Conservation (phyloP, 2,113 vertebrate genomes). For the Leptobrachium ailaonicum region DNA sequence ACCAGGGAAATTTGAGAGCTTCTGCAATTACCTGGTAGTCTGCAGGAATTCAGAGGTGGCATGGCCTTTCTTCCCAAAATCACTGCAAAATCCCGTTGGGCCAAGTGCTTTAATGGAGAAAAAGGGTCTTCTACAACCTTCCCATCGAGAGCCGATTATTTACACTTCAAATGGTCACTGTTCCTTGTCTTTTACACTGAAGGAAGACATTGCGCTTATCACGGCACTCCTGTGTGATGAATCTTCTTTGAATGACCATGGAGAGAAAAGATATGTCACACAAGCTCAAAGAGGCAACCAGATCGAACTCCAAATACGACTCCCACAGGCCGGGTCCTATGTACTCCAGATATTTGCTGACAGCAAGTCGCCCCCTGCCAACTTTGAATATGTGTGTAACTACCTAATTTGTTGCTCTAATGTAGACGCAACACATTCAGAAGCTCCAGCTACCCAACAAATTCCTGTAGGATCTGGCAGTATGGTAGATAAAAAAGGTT, state of each 20-base stretch:
- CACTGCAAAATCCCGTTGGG: constrained; percentile 51
- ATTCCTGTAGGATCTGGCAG: constrained; percentile 49
- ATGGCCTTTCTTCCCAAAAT: constrained; percentile 65
- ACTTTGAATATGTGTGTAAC: constrained; percentile 47
- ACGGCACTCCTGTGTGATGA: constrained; percentile 25
- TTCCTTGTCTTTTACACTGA: constrained; percentile 37
- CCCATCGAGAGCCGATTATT: constrained; percentile 49
- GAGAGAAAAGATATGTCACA: constrained; percentile 32
- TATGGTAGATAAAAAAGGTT: constrained; percentile 42
- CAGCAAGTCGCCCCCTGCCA: constrained; percentile 20
- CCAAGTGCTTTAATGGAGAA: constrained; percentile 52
- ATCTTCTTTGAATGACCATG: constrained; percentile 30
- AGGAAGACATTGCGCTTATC: constrained; percentile 33
- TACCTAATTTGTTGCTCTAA: constrained; percentile 53
- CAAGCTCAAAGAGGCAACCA: constrained; percentile 34
- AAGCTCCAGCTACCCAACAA: constrained; percentile 25
- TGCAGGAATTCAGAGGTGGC: constrained; percentile 69
- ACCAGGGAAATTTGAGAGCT: constrained; percentile 63
- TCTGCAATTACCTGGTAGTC: constrained; percentile 78
- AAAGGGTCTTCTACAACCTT: constrained; percentile 49
- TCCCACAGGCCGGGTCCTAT: constrained; percentile 50
- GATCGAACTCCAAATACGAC: constrained; percentile 44
- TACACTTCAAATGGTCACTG: constrained; percentile 31
- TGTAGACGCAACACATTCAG: constrained; percentile 12
- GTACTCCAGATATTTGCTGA: constrained; percentile 49